Evolutionary conservation across 2,888 invertebrate species (phyloP), one percentile per base, ranked within the genome.

Genomic region (Phragmatobia fuliginosa): DNA sequence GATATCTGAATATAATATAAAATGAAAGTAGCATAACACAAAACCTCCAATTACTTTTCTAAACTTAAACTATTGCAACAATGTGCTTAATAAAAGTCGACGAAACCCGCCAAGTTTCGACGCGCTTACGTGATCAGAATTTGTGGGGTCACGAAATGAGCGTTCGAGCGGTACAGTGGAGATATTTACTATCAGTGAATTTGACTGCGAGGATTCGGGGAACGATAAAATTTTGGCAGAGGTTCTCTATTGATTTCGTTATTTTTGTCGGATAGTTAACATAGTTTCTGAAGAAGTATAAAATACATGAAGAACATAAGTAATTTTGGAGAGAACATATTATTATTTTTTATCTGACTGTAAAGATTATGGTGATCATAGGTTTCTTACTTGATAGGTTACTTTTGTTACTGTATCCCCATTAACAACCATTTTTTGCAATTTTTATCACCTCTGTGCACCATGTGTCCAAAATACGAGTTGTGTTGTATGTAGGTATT

Each of bases 21-120:
- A 68, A 61, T 76, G 49, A 45, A 21, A 32, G 25, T 66, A 36
- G 66, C 67, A n/a, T 60, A 18, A 62, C 71, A 68, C 62, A 68
- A 68, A 71, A 66, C 70, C 71, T 74, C 71, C 68, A 75, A 82
- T 82, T 76, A 79, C 77, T 79, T 81, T 75, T 75, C 67, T 71
- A 77, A 79, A 75, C 69, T 77, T 73, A 62, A 81, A 83, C 79
- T 81, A 77, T 77, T 41, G 80, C 83, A 82, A 83, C 74, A 79
- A 79, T 78, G 80, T 83, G 76, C 78, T 82, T 79, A 79, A 83
- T 82, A 83, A 81, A 83, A 83, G 80, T 81, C 76, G 56, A 70
- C 66, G 67, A 67, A 79, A 83, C 72, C 77, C 74, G 75, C 75
- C 69, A 83, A 83, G 79, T 83, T 81, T 77, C 72, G 68, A 76